Evolutionary conservation across 2,888 invertebrate species (phyloP).

Genomic region (Pilophorus perplexus): DNA sequence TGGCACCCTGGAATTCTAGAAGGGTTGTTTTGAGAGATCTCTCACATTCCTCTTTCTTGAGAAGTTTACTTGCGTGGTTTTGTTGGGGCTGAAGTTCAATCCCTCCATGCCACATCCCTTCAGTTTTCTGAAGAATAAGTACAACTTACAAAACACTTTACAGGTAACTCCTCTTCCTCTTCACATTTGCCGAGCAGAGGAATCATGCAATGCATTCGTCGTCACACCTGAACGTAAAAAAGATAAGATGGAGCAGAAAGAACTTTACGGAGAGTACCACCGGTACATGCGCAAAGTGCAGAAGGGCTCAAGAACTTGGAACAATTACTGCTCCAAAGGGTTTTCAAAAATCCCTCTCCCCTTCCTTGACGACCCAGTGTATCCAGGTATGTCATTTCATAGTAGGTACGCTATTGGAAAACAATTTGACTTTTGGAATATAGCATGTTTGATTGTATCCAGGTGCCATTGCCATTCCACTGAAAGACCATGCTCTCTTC

Average conservation of each 20-base stretch:
- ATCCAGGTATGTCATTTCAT: too few species aligned
- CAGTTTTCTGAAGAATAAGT: too few species aligned
- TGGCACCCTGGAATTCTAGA: too few species aligned
- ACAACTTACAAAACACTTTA: too few species aligned
- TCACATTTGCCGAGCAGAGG: conserved; percentile 41
- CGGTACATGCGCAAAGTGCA: neutral
- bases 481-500: conserved; percentile 45
- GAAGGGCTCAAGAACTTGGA: neutral
- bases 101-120: too few species aligned
- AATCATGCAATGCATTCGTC: conserved; percentile 43
- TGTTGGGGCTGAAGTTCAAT: too few species aligned
- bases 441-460: too few species aligned
- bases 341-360: conserved; percentile 46
- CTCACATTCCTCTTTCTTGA: too few species aligned
- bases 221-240: conserved; percentile 10
- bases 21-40: too few species aligned
- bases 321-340: conserved; percentile 22
- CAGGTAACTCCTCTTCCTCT: conserved; percentile 42
- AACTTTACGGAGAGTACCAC: neutral
- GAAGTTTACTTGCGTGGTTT: too few species aligned
- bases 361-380: conserved; percentile 46
- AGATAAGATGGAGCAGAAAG: neutral
- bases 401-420: too few species aligned
- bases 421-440: neutral
- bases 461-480: conserved; percentile 46